Evolutionary conservation across 2,113 vertebrate genomes (phyloP).

Genomic region (Suncus etruscus): DNA sequence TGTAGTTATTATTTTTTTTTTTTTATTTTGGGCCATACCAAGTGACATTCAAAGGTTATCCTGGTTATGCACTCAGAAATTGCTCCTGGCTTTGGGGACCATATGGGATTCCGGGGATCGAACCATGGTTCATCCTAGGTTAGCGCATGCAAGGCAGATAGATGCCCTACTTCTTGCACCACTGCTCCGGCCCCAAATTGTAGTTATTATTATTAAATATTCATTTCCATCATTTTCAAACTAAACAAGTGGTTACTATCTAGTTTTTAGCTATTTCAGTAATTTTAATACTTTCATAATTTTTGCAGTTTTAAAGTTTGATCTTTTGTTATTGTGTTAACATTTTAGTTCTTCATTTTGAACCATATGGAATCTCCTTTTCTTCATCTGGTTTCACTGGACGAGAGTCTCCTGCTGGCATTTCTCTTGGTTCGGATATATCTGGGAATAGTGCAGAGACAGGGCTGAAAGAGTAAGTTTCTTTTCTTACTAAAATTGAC

Average conservation of each 20-base stretch:
- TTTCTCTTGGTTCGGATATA: conserved; percentile 93
- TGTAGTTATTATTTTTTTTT: background rate
- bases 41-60: too few relatives aligned
- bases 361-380: conserved; percentile 94
- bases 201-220: conserved; percentile 35
- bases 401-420: conserved; percentile 94
- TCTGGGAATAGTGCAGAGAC: conserved; percentile 93
- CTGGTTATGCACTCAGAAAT: too few relatives aligned
- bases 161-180: too few relatives aligned
- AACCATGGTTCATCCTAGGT: too few relatives aligned
- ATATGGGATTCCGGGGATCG: too few relatives aligned
- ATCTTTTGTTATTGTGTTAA: conserved; percentile 76
- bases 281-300: background rate
- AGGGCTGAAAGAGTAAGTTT: conserved; percentile 92
- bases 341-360: conserved; percentile 93
- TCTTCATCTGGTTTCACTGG: conserved; percentile 90
- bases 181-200: too few relatives aligned
- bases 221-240: conserved; percentile 21
- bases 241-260: conserved; percentile 38
- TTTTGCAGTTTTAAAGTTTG: conserved; percentile 66
- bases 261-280: conserved; percentile 21
- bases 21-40: too few relatives aligned
- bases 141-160: too few relatives aligned
- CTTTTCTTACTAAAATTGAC: conserved; percentile 58
- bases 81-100: too few relatives aligned